phyloP scores from a whole-genome alignment of 2,888 invertebrate genomes.

The Troides aeacus region DNA sequence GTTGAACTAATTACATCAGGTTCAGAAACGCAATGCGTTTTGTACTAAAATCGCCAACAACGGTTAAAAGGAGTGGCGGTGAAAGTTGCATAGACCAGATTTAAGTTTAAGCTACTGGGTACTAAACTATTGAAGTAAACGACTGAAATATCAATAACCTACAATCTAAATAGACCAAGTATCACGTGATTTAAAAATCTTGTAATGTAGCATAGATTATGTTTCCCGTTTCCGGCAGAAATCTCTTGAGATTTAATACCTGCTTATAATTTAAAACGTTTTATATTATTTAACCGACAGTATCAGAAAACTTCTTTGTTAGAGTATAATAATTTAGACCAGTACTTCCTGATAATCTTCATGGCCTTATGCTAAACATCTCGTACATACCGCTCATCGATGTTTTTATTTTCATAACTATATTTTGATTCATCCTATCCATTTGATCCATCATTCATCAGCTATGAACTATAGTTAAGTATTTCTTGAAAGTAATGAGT shows the following conservation, averaged over 20 bases:
- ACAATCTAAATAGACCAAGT: too few species aligned
- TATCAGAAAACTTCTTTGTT: not conserved
- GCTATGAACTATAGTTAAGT: too few species aligned
- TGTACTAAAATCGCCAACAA: constrained; percentile 14
- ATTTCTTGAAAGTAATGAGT: too few species aligned
- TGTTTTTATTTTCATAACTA: not conserved
- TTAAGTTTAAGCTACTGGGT: constrained; percentile 10
- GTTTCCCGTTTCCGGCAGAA: too few species aligned
- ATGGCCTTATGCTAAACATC: constrained; percentile 27
- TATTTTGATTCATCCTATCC: too few species aligned
- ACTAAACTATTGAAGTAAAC: constrained; percentile 11
- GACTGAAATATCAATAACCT: not conserved
- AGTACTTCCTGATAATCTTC: constrained; percentile 2
- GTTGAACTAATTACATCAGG: not conserved
- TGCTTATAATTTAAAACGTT: too few species aligned
- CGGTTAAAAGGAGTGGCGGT: constrained; percentile 19
- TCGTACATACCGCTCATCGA: not conserved
- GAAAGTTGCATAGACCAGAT: constrained; percentile 27
- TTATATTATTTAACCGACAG: not conserved
- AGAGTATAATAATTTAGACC: not conserved
- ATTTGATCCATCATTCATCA: too few species aligned
- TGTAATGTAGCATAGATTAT: too few species aligned
- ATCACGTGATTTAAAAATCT: too few species aligned
- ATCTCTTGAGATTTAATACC: not conserved
- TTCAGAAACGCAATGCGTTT: constrained; percentile 10